These are phyloP conservation scores for Pseudomyrmex concolor DNA, from an alignment of 1,140 invertebrate species.

Conservation along the genomic window DNA sequence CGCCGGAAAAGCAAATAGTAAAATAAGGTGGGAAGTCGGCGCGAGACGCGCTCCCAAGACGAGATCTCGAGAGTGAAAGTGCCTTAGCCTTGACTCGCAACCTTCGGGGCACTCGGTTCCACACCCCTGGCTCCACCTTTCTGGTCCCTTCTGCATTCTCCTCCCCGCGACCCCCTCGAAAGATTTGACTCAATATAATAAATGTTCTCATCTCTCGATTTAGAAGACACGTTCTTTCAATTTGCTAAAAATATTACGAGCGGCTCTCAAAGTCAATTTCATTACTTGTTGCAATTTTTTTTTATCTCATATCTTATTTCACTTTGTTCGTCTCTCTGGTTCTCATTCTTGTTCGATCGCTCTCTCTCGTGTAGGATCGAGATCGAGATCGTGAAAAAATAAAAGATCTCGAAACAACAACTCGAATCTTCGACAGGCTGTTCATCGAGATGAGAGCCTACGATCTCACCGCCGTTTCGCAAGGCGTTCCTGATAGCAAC, in stretches of 20 bases:
- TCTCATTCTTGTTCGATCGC: constrained; percentile 6
- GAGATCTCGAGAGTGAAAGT: constrained; percentile 79
- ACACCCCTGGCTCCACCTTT: constrained; percentile 47
- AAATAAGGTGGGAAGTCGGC: constrained; percentile 82
- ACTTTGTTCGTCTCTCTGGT: not conserved
- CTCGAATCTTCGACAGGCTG: constrained; percentile 28
- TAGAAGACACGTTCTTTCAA: not conserved
- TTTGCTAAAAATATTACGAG: not conserved
- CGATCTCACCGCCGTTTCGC: constrained; percentile 18
- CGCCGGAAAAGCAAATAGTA: constrained; percentile 75
- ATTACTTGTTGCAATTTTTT: not conserved
- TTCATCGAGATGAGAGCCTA: not conserved
- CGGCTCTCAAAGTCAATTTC: not conserved
- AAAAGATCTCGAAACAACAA: not conserved
- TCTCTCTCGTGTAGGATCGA: constrained; percentile 4
- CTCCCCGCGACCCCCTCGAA: constrained; percentile 23
- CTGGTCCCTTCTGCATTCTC: constrained; percentile 38
- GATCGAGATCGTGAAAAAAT: constrained; percentile 26
- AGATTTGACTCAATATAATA: constrained; percentile 58
- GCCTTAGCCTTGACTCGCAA: constrained; percentile 84
- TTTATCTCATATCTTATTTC: not conserved
- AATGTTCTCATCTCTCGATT: not conserved
- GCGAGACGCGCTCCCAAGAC: constrained; percentile 81
- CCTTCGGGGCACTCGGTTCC: constrained; percentile 75
- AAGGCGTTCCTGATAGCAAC: constrained; percentile 2